phyloP scores from a whole-genome alignment of 2,113 vertebrate genomes.

The Scolopax mira region DNA sequence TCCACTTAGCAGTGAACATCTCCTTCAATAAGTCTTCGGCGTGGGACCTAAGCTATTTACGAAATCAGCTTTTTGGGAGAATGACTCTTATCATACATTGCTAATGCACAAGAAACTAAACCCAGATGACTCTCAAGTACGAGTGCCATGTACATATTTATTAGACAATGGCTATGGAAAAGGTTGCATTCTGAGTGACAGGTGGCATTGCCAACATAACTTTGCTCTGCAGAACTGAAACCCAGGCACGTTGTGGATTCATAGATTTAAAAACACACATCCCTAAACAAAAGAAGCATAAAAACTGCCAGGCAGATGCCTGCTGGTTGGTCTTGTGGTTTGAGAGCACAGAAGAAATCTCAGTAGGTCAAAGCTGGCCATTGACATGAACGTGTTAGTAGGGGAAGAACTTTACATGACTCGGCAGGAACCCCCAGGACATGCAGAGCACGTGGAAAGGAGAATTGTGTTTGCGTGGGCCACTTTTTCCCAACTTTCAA shows the following conservation, averaged over 20 bases:
- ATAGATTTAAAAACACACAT: background rate
- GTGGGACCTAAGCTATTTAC: background rate
- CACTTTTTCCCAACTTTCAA: background rate
- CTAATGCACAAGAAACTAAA: background rate
- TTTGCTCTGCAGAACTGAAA: background rate
- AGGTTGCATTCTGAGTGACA: background rate
- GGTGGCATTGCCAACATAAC: background rate
- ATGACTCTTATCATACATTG: background rate
- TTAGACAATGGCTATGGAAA: background rate
- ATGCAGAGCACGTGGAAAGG: fast-evolving
- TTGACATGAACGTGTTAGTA: background rate
- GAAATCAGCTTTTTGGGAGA: background rate
- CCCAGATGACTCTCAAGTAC: background rate
- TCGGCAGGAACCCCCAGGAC: background rate
- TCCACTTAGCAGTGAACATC: background rate
- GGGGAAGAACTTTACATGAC: background rate
- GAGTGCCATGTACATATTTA: background rate
- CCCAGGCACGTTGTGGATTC: background rate
- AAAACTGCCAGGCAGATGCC: background rate
- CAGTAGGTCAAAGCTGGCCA: background rate
- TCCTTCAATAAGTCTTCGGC: background rate
- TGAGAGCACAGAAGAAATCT: background rate
- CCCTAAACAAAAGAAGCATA: background rate
- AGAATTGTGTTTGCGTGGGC: fast-evolving
- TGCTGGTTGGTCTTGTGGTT: background rate